A percentile compares a stretch with the other conserved stretches of the same genome.
These are phyloP conservation scores for Chaetorhynchus papuensis DNA, from an alignment of 2,113 vertebrate genomes.

Conservation along the genomic window DNA sequence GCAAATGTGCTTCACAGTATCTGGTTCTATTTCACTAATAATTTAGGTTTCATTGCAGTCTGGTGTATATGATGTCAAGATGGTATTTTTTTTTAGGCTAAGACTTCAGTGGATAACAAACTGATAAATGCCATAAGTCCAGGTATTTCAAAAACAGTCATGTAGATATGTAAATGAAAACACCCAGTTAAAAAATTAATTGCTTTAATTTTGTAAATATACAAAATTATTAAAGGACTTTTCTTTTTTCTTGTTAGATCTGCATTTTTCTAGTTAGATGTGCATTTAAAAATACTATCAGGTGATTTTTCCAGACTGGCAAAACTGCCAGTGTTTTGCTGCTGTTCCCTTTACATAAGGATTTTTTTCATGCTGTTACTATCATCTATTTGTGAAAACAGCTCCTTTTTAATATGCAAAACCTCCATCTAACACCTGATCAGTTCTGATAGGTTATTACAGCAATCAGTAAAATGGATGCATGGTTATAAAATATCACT, in stretches of 20 bases:
- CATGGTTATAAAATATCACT: not conserved
- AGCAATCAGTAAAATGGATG: not conserved
- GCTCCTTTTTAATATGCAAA: not conserved
- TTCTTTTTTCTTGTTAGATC: not conserved
- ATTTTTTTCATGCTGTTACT: not conserved
- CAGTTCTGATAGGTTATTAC: not conserved
- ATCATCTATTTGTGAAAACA: not conserved
- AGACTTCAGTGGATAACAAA: not conserved
- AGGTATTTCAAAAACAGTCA: not conserved
- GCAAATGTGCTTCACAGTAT: not conserved
- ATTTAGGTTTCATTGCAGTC: not conserved
- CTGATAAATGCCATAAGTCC: not conserved
- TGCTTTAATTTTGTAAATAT: not conserved
- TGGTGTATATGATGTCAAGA: not conserved
- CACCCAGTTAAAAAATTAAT: not conserved
- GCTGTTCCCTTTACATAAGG: not conserved
- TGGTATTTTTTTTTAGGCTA: not conserved
- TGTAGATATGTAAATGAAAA: slow-evolving; percentile 18
- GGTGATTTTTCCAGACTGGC: not conserved
- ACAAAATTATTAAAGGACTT: not conserved
- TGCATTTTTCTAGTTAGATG: not conserved
- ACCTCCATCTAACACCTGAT: not conserved
- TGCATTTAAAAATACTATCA: not conserved
- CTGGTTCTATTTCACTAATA: not conserved
- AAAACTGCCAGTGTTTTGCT: not conserved